phyloP scores from a whole-genome alignment of 2,113 vertebrate species.

The Anarrhichthys ocellatus region DNA sequence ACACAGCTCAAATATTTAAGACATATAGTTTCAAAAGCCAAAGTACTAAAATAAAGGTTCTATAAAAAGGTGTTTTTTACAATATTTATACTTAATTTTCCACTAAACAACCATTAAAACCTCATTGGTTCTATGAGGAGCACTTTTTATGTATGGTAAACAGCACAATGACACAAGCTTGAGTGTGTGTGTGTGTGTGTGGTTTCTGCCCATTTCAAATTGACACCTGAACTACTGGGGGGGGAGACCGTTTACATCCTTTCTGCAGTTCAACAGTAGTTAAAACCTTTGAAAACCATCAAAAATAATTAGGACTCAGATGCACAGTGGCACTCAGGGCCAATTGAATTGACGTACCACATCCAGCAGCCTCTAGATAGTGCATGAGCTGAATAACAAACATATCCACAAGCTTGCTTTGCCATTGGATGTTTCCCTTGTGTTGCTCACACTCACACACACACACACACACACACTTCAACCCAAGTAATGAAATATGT shows the following conservation, averaged over 20 bases:
- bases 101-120: conserved; percentile 15
- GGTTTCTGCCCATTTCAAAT: conserved; percentile 45
- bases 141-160: conserved; percentile 29
- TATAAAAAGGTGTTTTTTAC: neutral
- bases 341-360: conserved; percentile 82
- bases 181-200: conserved; percentile 2
- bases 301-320: conserved; percentile 76
- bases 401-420: conserved; percentile 77
- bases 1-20: conserved; percentile 12
- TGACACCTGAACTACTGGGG: conserved; percentile 2
- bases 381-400: conserved; percentile 83
- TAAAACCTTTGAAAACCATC: conserved; percentile 72
- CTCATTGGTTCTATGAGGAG: conserved; percentile 5
- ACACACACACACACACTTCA: conserved; percentile 41
- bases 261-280: conserved; percentile 66
- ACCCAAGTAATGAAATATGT: conserved; percentile 62
- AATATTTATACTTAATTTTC: neutral
- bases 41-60: conserved; percentile 16
- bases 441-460: conserved; percentile 24
- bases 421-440: conserved; percentile 73
- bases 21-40: conserved; percentile 18
- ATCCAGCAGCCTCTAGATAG: conserved; percentile 80
- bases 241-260: conserved; percentile 33
- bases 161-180: conserved; percentile 22
- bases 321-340: conserved; percentile 78